Percentiles rank a stretch among this genome's conserved stretches.
Evolutionary conservation across 2,888 invertebrate genomes (phyloP).

Genomic region (Ceriagrion tenellum): DNA sequence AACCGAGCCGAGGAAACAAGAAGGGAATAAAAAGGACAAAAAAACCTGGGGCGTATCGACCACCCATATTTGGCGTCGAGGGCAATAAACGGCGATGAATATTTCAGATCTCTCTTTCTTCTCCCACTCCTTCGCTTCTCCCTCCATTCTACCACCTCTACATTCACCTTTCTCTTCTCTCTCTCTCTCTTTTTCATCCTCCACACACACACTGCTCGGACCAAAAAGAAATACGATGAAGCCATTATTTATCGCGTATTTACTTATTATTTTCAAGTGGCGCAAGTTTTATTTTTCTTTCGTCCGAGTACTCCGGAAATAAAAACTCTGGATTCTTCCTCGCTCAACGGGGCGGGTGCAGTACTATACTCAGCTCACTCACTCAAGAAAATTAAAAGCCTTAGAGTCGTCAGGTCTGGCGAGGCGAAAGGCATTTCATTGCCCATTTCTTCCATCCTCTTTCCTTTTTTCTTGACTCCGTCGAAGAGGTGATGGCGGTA

Average conservation of each 20-base stretch:
- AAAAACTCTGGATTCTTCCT: neutral
- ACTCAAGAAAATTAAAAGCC: neutral
- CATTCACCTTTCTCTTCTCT: neutral
- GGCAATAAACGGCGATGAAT: slow-evolving; percentile 40
- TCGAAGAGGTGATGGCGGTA: neutral
- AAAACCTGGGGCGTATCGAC: slow-evolving; percentile 44
- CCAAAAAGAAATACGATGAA: neutral
- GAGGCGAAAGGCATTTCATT: neutral
- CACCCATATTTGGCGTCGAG: slow-evolving; percentile 58
- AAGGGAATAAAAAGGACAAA: neutral
- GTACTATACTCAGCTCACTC: neutral
- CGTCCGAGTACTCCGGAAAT: neutral
- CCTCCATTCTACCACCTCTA: neutral
- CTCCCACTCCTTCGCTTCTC: neutral
- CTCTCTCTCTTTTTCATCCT: no score
- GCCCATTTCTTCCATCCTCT: neutral
- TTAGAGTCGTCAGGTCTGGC: neutral
- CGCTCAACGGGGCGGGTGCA: neutral
- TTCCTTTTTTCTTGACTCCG: neutral
- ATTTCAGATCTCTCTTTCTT: slow-evolving; percentile 15
- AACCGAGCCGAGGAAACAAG: slow-evolving; percentile 36
- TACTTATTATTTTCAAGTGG: neutral
- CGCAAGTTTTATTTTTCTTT: neutral
- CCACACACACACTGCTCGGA: no score
- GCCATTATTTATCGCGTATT: neutral